Percentiles rank a stretch among this genome's conserved stretches.
Conservation (phyloP, 2,888 invertebrate species). For the Ennomos erosarius region DNA sequence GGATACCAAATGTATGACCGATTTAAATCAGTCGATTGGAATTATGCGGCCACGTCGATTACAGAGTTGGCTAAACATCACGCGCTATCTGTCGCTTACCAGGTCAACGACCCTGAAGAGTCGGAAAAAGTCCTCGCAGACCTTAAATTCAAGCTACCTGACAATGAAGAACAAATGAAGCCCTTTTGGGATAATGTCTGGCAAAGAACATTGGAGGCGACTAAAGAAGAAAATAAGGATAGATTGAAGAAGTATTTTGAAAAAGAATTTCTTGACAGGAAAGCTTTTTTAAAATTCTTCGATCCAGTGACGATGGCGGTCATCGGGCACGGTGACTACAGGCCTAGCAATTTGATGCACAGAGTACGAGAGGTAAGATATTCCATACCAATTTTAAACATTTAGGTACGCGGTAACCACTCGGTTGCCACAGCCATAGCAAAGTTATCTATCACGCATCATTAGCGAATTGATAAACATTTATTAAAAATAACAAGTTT, state of each 20-base stretch:
- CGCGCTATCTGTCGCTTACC: slow-evolving; percentile 63
- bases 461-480: too few relatives aligned
- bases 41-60: slow-evolving; percentile 57
- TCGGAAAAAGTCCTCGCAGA: slow-evolving; percentile 46
- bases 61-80: slow-evolving; percentile 67
- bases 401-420: too few relatives aligned
- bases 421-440: too few relatives aligned
- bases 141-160: slow-evolving; percentile 35
- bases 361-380: slow-evolving; percentile 38
- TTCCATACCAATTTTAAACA: too few relatives aligned
- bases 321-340: slow-evolving; percentile 49
- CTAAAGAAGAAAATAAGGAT: slow-evolving; percentile 47
- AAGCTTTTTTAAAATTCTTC: slow-evolving; percentile 31
- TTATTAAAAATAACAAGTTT: too few relatives aligned
- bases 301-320: slow-evolving; percentile 40
- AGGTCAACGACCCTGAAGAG: slow-evolving; percentile 54
- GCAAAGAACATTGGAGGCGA: slow-evolving; percentile 29
- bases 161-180: slow-evolving; percentile 9
- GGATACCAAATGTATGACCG: slow-evolving; percentile 61
- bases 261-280: neutral
- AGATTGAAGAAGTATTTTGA: slow-evolving; percentile 43
- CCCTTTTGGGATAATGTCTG: slow-evolving; percentile 8
- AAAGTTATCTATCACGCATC: too few relatives aligned
- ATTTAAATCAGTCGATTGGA: slow-evolving; percentile 60
- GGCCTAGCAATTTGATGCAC: slow-evolving; percentile 52